Conservation (phyloP, 2,888 invertebrate genomes). For the Stenotaenia linearis region DNA sequence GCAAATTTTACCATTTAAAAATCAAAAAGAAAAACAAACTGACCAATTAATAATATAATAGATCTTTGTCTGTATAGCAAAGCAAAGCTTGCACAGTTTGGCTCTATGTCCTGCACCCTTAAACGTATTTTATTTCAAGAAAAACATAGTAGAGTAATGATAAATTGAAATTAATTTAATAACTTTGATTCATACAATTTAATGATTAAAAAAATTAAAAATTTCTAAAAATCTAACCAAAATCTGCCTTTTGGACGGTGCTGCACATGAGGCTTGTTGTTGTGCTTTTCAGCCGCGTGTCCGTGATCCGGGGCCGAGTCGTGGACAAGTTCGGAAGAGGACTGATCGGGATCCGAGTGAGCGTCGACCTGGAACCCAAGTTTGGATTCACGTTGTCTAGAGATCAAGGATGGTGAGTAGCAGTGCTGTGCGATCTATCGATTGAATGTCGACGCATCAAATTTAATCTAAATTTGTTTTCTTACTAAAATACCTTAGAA, state of each 20-base stretch:
- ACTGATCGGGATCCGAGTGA: constrained; percentile 90
- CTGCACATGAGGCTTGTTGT: constrained; percentile 31
- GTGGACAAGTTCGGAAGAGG: constrained; percentile 86
- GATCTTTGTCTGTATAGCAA: constrained; percentile 13
- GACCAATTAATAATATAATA: neutral
- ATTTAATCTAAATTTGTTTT: no score
- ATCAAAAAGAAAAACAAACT: neutral
- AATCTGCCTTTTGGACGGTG: constrained; percentile 15
- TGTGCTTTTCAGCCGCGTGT: constrained; percentile 71
- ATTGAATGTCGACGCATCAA: no score
- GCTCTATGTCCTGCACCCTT: constrained; percentile 32
- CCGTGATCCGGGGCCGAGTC: constrained; percentile 92
- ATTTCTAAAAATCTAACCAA: neutral
- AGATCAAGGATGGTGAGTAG: constrained; percentile 42
- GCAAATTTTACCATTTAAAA: neutral
- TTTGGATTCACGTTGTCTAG: constrained; percentile 89
- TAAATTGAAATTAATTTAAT: neutral
- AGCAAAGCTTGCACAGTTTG: constrained; percentile 33
- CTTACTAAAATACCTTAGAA: no score
- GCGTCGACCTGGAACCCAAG: constrained; percentile 77
- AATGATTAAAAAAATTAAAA: neutral
- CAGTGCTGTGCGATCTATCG: no score
- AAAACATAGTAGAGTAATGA: neutral
- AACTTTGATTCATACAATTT: neutral
- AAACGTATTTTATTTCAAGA: neutral